Conservation (phyloP, 2,888 invertebrate species). For the Monoplex corrugatus region DNA sequence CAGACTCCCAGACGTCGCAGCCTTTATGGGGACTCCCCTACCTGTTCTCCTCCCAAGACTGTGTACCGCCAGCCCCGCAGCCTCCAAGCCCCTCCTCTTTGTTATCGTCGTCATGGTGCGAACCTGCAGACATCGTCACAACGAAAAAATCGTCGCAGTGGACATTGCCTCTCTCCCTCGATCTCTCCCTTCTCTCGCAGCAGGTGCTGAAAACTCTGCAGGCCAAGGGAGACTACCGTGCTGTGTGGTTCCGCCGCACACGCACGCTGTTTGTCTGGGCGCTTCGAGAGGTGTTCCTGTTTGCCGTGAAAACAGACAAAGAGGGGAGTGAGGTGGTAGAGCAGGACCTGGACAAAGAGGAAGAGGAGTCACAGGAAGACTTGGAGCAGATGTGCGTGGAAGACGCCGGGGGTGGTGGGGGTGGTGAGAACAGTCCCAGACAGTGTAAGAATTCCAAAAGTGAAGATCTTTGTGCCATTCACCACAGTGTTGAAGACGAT, state of each 20-base stretch:
- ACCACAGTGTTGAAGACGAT: background rate
- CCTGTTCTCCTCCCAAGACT: slow-evolving; percentile 38
- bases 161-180: slow-evolving; percentile 32
- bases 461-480: background rate
- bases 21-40: slow-evolving; percentile 43
- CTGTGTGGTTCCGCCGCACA: slow-evolving; percentile 31
- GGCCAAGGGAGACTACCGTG: slow-evolving; percentile 35
- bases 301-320: background rate
- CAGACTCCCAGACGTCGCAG: background rate
- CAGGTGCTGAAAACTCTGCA: background rate
- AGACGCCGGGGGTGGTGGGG: background rate
- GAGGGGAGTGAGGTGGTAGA: background rate
- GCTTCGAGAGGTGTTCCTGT: slow-evolving; percentile 42
- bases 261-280: slow-evolving; percentile 4
- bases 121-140: background rate
- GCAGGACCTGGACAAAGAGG: background rate
- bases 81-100: background rate
- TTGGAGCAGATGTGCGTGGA: background rate
- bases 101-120: background rate
- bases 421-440: background rate
- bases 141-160: background rate
- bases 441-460: background rate
- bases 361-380: background rate
- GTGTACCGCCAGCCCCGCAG: background rate
- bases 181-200: slow-evolving; percentile 15